These are phyloP conservation scores for Thalassoma bifasciatum DNA, from an alignment of 2,113 vertebrate species.

Conservation along the genomic window DNA sequence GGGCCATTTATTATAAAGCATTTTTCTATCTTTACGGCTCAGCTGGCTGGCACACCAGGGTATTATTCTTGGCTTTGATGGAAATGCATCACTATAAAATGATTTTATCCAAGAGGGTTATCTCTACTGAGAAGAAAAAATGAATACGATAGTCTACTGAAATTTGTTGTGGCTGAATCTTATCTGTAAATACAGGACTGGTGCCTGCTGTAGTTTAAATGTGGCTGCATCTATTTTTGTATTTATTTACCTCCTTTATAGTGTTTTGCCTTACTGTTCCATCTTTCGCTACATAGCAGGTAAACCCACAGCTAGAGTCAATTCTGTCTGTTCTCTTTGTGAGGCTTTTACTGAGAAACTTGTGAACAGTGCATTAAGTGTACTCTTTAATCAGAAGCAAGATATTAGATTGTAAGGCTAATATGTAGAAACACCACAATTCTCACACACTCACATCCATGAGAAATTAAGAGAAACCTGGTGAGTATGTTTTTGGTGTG, in stretches of 20 bases:
- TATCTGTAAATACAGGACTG: slow-evolving; percentile 28
- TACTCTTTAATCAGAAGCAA: too few relatives aligned
- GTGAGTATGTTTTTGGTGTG: too few relatives aligned
- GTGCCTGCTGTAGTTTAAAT: slow-evolving; percentile 13
- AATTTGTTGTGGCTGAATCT: slow-evolving; percentile 16
- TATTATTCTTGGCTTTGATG: slow-evolving; percentile 24
- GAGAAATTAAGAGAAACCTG: too few relatives aligned
- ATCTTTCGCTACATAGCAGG: neutral
- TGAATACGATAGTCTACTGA: slow-evolving; percentile 31
- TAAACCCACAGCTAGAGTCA: neutral
- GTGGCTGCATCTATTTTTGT: slow-evolving; percentile 8
- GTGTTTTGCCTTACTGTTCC: neutral
- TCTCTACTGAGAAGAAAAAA: slow-evolving; percentile 9
- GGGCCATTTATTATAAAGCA: slow-evolving; percentile 51
- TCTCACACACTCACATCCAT: too few relatives aligned
- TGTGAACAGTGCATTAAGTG: too few relatives aligned
- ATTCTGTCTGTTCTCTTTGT: neutral
- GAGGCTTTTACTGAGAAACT: too few relatives aligned
- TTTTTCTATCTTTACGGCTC: slow-evolving; percentile 55
- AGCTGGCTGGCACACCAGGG: slow-evolving; percentile 36
- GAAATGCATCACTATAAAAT: slow-evolving; percentile 34
- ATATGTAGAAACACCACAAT: too few relatives aligned
- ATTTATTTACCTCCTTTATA: neutral
- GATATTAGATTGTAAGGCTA: too few relatives aligned
- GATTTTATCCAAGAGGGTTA: slow-evolving; percentile 31